Base-by-base conservation (phyloP, 2,797 vertebrate genomes). In the Sebastes melanostomus region DNA sequence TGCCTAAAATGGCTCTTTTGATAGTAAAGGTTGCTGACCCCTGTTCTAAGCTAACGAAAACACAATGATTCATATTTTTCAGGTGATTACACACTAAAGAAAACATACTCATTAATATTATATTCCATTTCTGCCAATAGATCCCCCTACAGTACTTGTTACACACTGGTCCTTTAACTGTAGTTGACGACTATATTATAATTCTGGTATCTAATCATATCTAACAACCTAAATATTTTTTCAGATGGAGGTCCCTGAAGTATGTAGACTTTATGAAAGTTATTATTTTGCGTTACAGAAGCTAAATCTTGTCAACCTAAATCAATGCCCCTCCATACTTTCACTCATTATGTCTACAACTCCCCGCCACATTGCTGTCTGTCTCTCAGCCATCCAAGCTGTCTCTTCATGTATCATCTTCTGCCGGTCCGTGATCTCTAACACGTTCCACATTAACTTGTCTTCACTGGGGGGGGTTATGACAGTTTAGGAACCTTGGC, bases 381-480 rank as follows among this genome's bases (percentile, higher is more conserved):
- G 50, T 75, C 58, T 70, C n/a, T 66, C 83, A 52, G 75, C 25
- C 72, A 11, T 59, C 54, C 18, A 55, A 13, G 36, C 65, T 69
- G 32, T 66, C 69, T 66, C 29, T 72, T 78, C 69, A 58, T 5
- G 29, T 85, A 89, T 92, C 88, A 22, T 87, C 68, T 87, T 91
- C 85, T 83, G 72, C 30, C 3, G 0, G 73, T 73, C 56, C 81
- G 66, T 90, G 91, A 86, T 81, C 84, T 72, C 67, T 25, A 12
- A 78, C 92, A 88, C 55, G 66, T 81, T 83, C 62, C 60, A 2
- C 27, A 6, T 80, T 30, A 36, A 67, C 81, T 81, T 13, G 81
- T 82, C 82, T 83, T 56, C 32, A 27, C 22, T 20, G 2, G 16
- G 38, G 61, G 77, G 52, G 36, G 65, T 50, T 54, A 6, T 74